Conservation (phyloP, 2,113 vertebrate genomes). For the Varanus komodoensis region DNA sequence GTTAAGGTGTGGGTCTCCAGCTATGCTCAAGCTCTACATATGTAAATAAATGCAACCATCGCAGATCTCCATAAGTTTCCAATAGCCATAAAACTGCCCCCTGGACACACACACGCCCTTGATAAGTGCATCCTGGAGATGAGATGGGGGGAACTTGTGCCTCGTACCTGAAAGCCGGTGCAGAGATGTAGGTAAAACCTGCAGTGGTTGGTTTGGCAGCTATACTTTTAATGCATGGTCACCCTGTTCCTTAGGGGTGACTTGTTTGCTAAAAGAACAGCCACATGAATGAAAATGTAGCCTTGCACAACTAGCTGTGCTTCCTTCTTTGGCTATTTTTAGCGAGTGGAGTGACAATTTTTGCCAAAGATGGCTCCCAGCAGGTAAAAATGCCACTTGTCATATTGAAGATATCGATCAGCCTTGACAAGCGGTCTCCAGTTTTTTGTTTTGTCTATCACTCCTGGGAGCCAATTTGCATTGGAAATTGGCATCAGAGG, state of each 20-base stretch:
- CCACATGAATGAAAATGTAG: constrained; percentile 34
- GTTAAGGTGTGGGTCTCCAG: neutral
- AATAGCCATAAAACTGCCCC: neutral
- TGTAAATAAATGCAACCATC: neutral
- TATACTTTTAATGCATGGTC: constrained; percentile 10
- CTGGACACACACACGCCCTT: too few relatives aligned
- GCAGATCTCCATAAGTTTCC: too few relatives aligned
- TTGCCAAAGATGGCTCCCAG: constrained; percentile 54
- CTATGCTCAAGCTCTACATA: neutral
- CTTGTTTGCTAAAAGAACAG: constrained; percentile 34
- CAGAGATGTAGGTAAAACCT: neutral
- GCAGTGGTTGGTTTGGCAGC: neutral
- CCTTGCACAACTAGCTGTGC: constrained; percentile 24
- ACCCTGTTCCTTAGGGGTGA: constrained; percentile 1
- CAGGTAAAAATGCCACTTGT: constrained; percentile 11
- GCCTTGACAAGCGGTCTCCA: constrained; percentile 32
- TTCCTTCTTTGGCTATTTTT: constrained; percentile 51
- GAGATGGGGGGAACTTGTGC: too few relatives aligned
- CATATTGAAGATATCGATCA: constrained; percentile 49
- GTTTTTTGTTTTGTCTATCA: constrained; percentile 10
- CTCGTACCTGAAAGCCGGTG: neutral
- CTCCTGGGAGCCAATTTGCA: constrained; percentile 17
- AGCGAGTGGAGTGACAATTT: constrained; percentile 28
- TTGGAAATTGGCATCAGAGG: neutral
- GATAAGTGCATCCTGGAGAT: neutral